Evolutionary conservation across 1,140 invertebrate species (phyloP).

Genomic region (Bombus waltoni): DNA sequence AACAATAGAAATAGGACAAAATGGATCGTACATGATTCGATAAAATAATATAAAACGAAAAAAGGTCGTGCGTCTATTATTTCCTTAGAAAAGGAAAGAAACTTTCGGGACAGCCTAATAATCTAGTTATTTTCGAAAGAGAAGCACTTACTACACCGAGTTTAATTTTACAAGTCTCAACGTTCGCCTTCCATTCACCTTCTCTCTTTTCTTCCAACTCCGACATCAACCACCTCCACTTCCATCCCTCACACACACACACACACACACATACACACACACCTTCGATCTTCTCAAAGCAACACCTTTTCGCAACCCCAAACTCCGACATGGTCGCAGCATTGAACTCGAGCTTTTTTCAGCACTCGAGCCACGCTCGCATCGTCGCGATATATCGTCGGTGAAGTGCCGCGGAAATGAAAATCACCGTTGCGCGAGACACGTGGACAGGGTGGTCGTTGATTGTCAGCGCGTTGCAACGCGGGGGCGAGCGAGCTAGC

Average conservation of each 20-base stretch:
- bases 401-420: conserved; percentile 80
- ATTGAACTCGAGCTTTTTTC: background rate
- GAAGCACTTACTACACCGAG: background rate
- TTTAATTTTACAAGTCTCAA: background rate
- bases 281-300: background rate
- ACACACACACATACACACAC: background rate
- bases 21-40: no score
- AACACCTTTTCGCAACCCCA: background rate
- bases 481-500: conserved; percentile 24
- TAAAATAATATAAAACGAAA: no score
- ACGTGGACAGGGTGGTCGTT: conserved; percentile 77
- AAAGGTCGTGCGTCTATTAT: no score
- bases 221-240: background rate
- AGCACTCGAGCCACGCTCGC: background rate
- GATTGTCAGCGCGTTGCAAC: conserved; percentile 57
- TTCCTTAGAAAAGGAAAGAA: no score
- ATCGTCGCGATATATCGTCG: conserved; percentile 53
- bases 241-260: background rate
- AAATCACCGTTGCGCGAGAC: conserved; percentile 80
- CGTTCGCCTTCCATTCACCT: background rate
- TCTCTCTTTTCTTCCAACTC: background rate
- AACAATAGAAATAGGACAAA: no score
- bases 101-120: no score
- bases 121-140: no score
- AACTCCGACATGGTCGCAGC: background rate